Conservation (phyloP, 1,140 invertebrate species). For the Hyphantria cunea region DNA sequence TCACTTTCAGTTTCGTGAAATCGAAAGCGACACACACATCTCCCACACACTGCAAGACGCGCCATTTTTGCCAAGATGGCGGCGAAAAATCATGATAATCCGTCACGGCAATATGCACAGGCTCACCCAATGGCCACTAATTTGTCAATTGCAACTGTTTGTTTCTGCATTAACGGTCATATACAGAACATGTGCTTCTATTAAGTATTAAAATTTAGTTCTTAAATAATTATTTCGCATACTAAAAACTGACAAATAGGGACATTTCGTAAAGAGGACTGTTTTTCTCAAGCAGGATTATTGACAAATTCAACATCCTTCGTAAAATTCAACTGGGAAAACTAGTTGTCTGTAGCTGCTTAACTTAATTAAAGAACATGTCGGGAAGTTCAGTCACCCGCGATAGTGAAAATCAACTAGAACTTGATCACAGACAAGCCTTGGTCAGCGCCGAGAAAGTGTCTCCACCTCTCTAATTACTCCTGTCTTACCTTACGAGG, state of each 20-base stretch:
- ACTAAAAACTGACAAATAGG: too few relatives aligned
- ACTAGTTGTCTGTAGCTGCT: not conserved
- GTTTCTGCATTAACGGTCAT: slow-evolving; percentile 33
- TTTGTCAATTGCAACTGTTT: slow-evolving; percentile 49
- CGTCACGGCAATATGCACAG: slow-evolving; percentile 52
- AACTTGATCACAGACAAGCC: slow-evolving; percentile 53
- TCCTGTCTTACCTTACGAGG: slow-evolving; percentile 50
- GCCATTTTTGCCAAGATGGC: slow-evolving; percentile 60
- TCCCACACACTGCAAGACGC: slow-evolving; percentile 50
- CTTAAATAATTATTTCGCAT: too few relatives aligned
- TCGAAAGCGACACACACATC: slow-evolving; percentile 68
- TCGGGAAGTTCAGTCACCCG: slow-evolving; percentile 59
- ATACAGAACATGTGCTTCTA: too few relatives aligned
- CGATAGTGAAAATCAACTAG: slow-evolving; percentile 58
- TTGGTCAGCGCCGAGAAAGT: slow-evolving; percentile 62
- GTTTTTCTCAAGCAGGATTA: too few relatives aligned
- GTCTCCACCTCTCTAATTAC: slow-evolving; percentile 64
- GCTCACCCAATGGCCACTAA: slow-evolving; percentile 46
- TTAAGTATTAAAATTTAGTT: too few relatives aligned
- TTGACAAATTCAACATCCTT: too few relatives aligned
- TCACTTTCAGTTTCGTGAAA: slow-evolving; percentile 76
- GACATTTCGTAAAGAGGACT: too few relatives aligned
- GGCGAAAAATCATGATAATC: slow-evolving; percentile 60
- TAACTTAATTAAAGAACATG: not conserved
- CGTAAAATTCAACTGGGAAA: not conserved